Evolutionary conservation across 2,888 invertebrate genomes (phyloP), one percentile per base, ranked within the genome.

Genomic region (Leptothorax acervorum): DNA sequence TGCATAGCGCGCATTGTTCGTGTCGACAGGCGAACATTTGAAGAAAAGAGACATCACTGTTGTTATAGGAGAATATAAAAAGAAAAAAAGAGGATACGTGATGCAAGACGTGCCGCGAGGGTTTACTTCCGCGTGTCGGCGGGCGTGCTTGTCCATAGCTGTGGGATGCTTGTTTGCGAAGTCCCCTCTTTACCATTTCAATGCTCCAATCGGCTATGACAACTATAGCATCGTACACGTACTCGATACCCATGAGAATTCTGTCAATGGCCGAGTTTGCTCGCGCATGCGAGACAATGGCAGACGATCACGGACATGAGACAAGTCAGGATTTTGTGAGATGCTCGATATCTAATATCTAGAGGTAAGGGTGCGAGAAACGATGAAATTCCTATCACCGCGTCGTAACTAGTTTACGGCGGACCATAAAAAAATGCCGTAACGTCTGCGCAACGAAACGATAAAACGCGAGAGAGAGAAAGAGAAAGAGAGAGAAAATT

Each of bases 191-290:
- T 93, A 91, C 89, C 93, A 92, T 93, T 92, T 93, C 91, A 94
- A 94, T 94, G 89, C 90, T 86, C 91, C 93, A 91, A 93, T 93
- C 90, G 92, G 57, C 81, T 70, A 86, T 92, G 92, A 93, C 92
- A 91, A 93, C 87, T 92, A 91, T 90, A 89, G 90, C 90, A 86
- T 88, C 90, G 86, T 90, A 92, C 88, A 92, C 91, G 86, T 90
- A 93, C 90, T 92, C 91, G 94, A 94, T 94, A 94, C 93, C 93
- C 94, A 93, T 94, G 94, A 92, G 94, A 94, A 92, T 91, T 87
- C 88, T 86, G 55, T 86, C 71, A 85, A 85, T 78, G 74, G 62
- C 63, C 75, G 79, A 86, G 79, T 87, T 88, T 74, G 65, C 62
- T 42, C 83, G 68, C 66, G 78, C 31, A 57, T 45, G 55, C 68